These are phyloP conservation scores for Acleris cristana DNA, from an alignment of 2,888 invertebrate genomes.

Conservation along the genomic window DNA sequence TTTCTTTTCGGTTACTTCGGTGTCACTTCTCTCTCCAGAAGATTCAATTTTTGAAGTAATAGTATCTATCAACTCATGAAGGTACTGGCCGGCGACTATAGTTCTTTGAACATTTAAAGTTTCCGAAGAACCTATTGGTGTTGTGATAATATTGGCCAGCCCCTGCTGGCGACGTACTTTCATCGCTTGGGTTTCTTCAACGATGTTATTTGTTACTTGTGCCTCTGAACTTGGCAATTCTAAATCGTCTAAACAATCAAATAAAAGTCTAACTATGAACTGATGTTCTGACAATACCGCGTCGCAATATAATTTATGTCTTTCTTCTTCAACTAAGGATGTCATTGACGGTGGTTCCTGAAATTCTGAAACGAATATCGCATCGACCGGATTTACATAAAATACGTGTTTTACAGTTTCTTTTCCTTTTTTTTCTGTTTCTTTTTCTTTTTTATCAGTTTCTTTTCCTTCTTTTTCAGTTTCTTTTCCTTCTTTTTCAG, in stretches of 20 bases:
- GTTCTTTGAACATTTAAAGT: too few relatives aligned
- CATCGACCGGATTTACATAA: constrained; percentile 38
- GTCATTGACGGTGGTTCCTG: constrained; percentile 45
- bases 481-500: background rate
- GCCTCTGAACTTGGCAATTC: constrained; percentile 29
- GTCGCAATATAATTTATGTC: constrained; percentile 44
- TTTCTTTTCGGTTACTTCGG: background rate
- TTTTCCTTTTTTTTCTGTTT: background rate
- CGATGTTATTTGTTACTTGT: rapidly evolving
- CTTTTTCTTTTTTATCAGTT: background rate
- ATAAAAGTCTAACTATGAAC: constrained; percentile 58
- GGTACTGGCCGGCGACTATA: too few relatives aligned
- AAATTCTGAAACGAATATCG: constrained; percentile 44
- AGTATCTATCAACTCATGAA: too few relatives aligned
- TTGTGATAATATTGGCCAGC: background rate
- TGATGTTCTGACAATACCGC: constrained; percentile 46
- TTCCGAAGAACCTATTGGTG: too few relatives aligned
- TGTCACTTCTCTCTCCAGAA: background rate
- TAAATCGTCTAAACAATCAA: constrained; percentile 53
- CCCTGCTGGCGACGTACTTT: background rate
- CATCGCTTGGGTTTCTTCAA: background rate
- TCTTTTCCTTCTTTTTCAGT: background rate
- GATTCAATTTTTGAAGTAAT: too few relatives aligned
- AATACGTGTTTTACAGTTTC: background rate
- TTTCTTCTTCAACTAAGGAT: constrained; percentile 57